phyloP scores from a whole-genome alignment of 2,888 invertebrate species.

The Galerucella nymphaeae region DNA sequence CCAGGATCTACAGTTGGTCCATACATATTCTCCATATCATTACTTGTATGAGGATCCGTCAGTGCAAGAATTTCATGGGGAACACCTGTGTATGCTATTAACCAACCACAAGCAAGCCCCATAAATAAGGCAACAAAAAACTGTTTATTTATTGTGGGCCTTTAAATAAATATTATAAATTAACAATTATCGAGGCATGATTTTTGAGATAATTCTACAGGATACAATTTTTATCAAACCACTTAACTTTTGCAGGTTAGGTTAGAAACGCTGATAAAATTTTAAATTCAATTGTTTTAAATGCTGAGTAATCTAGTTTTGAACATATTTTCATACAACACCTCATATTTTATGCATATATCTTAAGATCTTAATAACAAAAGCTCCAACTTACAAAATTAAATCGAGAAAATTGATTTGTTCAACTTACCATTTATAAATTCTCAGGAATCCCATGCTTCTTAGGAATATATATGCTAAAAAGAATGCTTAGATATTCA shows the following conservation, averaged over 20 bases:
- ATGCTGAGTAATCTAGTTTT: no score
- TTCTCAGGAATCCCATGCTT: conserved; percentile 36
- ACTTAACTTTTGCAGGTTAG: not conserved
- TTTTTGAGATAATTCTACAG: not conserved
- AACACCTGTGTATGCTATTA: conserved; percentile 75
- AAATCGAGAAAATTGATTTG: not conserved
- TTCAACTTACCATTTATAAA: conserved; percentile 36
- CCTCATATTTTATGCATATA: no score
- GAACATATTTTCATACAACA: no score
- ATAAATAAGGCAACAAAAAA: conserved; percentile 77
- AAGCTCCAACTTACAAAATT: not conserved
- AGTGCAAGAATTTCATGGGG: conserved; percentile 56
- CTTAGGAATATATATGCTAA: conserved; percentile 7
- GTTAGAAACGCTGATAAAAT: not conserved
- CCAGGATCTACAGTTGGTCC: conserved; percentile 57
- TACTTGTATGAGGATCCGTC: conserved; percentile 56
- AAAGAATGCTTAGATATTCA: not conserved
- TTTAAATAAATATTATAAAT: conserved; percentile 39
- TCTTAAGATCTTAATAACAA: no score
- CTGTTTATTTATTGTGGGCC: conserved; percentile 71
- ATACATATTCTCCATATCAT: conserved; percentile 53
- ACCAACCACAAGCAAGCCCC: conserved; percentile 81
- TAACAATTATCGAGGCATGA: not conserved
- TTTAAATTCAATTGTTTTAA: not conserved
- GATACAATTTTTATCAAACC: not conserved